Conservation (phyloP, 2,888 invertebrate species). For the Empis stercorea region DNA sequence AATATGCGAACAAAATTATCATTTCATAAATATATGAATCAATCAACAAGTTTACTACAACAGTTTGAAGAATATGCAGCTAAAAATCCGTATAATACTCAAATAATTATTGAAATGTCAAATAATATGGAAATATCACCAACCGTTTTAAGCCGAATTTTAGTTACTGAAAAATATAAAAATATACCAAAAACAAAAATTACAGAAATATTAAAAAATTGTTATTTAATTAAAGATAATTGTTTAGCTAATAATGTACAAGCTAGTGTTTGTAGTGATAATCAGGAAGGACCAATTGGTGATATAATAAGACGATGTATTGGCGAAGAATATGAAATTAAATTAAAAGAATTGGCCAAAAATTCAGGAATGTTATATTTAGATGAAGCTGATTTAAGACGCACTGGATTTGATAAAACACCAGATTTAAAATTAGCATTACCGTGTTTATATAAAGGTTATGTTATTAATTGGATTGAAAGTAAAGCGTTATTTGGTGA, state of each 20-base stretch:
- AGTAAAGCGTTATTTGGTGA: constrained; percentile 94
- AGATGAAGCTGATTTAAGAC: constrained; percentile 68
- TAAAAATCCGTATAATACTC: constrained; percentile 13
- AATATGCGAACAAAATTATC: constrained; percentile 50
- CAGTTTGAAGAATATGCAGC: constrained; percentile 20
- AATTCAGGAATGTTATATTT: constrained; percentile 47
- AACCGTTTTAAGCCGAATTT: constrained; percentile 23
- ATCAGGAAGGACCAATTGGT: constrained; percentile 68
- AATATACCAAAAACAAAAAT: constrained; percentile 21
- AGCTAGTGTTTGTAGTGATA: constrained; percentile 67
- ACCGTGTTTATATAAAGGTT: constrained; percentile 73
- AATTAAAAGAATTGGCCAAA: constrained; percentile 34
- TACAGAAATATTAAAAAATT: constrained; percentile 25
- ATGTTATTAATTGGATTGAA: constrained; percentile 89
- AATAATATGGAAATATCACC: constrained; percentile 23
- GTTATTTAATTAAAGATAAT: constrained; percentile 26
- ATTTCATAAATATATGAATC: constrained; percentile 45
- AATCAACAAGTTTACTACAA: constrained; percentile 40
- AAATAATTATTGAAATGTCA: constrained; percentile 24
- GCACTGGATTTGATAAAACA: constrained; percentile 84
- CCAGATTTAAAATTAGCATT: constrained; percentile 86
- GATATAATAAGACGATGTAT: constrained; percentile 66
- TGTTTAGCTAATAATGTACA: constrained; percentile 27
- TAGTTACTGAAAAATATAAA: constrained; percentile 28
- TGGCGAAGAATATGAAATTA: constrained; percentile 76